Evolutionary conservation across 2,113 vertebrate species (phyloP).

Genomic region (Poeciliopsis retropinna): DNA sequence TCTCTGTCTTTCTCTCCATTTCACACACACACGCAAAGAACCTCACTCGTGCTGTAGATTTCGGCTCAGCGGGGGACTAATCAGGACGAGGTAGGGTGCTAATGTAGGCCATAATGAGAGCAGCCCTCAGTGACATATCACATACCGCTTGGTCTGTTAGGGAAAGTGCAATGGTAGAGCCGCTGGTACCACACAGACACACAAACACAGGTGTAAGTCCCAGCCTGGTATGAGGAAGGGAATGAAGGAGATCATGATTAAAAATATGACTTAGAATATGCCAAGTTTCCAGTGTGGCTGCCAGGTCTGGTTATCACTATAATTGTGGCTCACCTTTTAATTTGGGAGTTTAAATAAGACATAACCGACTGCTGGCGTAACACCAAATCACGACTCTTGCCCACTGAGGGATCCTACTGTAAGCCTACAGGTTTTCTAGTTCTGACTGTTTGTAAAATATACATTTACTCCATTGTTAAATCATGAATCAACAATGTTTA

Average conservation of each 20-base stretch:
- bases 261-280: not conserved
- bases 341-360: no score
- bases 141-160: conserved; percentile 51
- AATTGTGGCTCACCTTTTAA: no score
- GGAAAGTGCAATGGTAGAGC: conserved; percentile 41
- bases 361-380: no score
- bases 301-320: not conserved
- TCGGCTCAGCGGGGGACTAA: conserved; percentile 75
- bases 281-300: not conserved
- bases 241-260: not conserved
- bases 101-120: conserved; percentile 80
- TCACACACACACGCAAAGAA: not conserved
- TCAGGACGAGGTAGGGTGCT: conserved; percentile 76
- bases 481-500: no score
- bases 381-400: no score
- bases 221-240: conserved; percentile 14
- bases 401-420: no score
- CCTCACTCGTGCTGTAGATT: conserved; percentile 52
- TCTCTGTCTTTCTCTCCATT: not conserved
- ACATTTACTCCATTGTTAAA: no score
- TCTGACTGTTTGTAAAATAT: no score
- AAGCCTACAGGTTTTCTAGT: no score
- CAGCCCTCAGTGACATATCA: conserved; percentile 63
- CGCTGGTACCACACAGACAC: conserved; percentile 34
- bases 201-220: conserved; percentile 43